Evolutionary conservation across 2,797 vertebrate genomes (phyloP).

Genomic region (Xenopus petersii): DNA sequence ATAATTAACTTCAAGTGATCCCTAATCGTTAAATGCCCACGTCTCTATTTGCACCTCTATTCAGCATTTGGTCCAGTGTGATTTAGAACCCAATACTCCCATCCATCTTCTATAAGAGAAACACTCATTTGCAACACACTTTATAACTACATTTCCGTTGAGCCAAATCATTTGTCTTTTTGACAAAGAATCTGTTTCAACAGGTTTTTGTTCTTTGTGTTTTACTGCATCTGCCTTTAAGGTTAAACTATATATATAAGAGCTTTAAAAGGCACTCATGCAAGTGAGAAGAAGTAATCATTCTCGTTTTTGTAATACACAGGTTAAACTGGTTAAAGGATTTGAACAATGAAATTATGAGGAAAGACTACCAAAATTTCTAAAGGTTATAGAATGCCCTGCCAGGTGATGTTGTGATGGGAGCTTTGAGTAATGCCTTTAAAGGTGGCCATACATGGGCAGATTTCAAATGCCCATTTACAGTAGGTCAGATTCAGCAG

Average conservation of each 20-base stretch:
- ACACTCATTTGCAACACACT: slow-evolving; percentile 46
- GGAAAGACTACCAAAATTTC: too few species aligned
- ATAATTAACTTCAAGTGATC: slow-evolving; percentile 48
- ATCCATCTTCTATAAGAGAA: slow-evolving; percentile 42
- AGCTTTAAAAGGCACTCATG: too few species aligned
- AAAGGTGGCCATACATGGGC: too few species aligned
- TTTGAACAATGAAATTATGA: too few species aligned
- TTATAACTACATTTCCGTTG: slow-evolving; percentile 26
- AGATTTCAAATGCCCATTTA: too few species aligned
- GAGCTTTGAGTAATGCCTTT: too few species aligned
- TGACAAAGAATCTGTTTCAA: slow-evolving; percentile 40
- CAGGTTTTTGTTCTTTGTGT: slow-evolving; percentile 26
- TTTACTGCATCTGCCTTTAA: slow-evolving; percentile 28
- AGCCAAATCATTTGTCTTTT: slow-evolving; percentile 31
- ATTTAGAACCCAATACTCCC: slow-evolving; percentile 47
- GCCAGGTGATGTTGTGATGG: too few species aligned
- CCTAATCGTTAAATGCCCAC: slow-evolving; percentile 45
- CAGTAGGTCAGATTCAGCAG: too few species aligned
- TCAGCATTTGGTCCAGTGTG: slow-evolving; percentile 28
- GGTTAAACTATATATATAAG: slow-evolving; percentile 23
- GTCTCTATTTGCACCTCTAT: slow-evolving; percentile 39
- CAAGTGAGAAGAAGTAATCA: too few species aligned
- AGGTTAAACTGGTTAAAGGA: too few species aligned
- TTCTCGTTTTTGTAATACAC: too few species aligned
- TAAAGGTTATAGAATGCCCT: too few species aligned